Evolutionary conservation across 1,140 invertebrate genomes (phyloP), one percentile per base, ranked within the genome.

Genomic region (Lordiphosa collinella): DNA sequence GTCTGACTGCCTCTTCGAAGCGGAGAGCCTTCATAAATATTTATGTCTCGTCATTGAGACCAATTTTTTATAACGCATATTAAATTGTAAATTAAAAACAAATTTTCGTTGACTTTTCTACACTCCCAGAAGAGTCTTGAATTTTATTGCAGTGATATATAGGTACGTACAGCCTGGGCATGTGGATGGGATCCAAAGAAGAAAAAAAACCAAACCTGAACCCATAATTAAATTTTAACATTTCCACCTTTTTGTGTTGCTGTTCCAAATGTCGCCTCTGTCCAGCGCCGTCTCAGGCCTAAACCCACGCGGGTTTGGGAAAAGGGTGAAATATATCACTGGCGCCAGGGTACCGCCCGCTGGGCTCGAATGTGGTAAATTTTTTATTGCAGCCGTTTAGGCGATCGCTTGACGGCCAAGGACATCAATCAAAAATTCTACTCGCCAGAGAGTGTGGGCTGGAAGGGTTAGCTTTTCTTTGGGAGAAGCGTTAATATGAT

Each of bases 41-140:
- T 82, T 76, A 82, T 82, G 67, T 65, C 58, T 61, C 78, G 78
- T 82, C 78, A 82, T 84, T 82, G 78, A 78, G 67, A 51, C 72
- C 78, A 84, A 80, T 84, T 82, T 82, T 82, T 82, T 82, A 82
- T 76, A 82, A 84, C 78, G 78, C 71, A 82, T 82, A 82, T 82
- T 82, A 82, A 82, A 82, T 82, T 82, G 78, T 84, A 82, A 84
- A 84, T 84, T 84, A 82, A 82, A 82, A 82, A 84, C 78, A 82
- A 82, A 82, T 82, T 82, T 82, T 65, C 72, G 78, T 82, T 84
- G 78, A 82, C 78, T 84, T 84, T 82, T 82, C 72, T 82, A 72
- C 78, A 84, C 76, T 82, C 76, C 22, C 38, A 18, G 32, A 11
- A 25, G 22, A 22, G 35, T 34, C 36, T 43, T 67, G 71, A 61